Conservation (phyloP, 2,113 vertebrate species). For the Malurus elegans region DNA sequence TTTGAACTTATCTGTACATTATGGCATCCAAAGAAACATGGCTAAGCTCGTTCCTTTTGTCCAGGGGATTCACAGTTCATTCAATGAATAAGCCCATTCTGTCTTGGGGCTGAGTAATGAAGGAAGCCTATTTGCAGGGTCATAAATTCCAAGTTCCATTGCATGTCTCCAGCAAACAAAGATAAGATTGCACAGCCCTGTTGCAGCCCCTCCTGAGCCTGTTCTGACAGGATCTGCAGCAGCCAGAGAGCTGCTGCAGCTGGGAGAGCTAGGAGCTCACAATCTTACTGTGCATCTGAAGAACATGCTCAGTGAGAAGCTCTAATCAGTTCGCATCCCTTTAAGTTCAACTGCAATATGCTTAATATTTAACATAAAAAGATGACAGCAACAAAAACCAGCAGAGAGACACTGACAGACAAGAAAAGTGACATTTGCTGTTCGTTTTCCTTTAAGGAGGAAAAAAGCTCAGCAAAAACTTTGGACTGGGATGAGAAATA, state of each 20-base stretch:
- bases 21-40: neutral
- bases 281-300: neutral
- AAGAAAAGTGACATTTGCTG: neutral
- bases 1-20: neutral
- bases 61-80: fast-evolving
- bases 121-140: neutral
- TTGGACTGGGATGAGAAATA: neutral
- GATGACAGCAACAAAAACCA: neutral
- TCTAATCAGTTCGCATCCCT: neutral
- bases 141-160: neutral
- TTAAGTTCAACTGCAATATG: neutral
- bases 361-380: neutral
- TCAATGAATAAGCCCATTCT: neutral
- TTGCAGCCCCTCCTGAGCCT: neutral
- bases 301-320: neutral
- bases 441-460: neutral
- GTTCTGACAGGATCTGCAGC: neutral
- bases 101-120: neutral
- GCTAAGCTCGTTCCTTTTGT: neutral
- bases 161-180: neutral
- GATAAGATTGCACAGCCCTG: neutral
- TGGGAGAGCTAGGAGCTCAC: neutral
- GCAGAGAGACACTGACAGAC: neutral
- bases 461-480: neutral
- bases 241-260: too few relatives aligned